Percentiles rank a stretch among this genome's conserved stretches.
These are phyloP conservation scores for Achatina immaculata DNA, from an alignment of 1,140 invertebrate species.

Conservation along the genomic window DNA sequence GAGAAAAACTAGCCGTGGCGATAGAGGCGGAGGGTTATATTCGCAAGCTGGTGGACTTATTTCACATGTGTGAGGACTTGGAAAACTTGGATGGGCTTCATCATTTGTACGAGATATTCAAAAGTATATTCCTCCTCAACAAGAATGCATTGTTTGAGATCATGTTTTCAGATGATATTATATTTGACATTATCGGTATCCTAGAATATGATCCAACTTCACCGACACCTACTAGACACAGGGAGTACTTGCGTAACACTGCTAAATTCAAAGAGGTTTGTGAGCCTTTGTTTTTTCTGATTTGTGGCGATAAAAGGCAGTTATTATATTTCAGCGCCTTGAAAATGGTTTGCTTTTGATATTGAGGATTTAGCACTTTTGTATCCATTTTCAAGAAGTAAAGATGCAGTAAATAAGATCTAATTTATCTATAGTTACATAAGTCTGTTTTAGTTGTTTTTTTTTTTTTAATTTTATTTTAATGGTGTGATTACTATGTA, in stretches of 20 bases:
- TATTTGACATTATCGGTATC: conserved; percentile 98
- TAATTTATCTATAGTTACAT: too few species aligned
- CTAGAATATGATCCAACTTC: conserved; percentile 94
- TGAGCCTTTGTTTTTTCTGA: too few species aligned
- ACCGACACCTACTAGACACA: conserved; percentile 78
- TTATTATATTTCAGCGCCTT: too few species aligned
- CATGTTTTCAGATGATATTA: conserved; percentile 93
- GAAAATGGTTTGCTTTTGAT: too few species aligned
- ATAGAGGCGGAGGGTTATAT: conserved; percentile 96
- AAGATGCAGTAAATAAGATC: too few species aligned
- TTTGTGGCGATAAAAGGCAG: too few species aligned
- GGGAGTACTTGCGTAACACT: conserved; percentile 92
- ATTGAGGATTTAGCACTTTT: too few species aligned
- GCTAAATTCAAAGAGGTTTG: conserved; percentile 80
- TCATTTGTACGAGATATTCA: conserved; percentile 98
- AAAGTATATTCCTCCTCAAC: conserved; percentile 98
- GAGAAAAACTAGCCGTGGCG: conserved; percentile 95
- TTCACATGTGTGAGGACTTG: conserved; percentile 96
- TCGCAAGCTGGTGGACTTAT: conserved; percentile 93
- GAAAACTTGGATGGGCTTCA: conserved; percentile 95
- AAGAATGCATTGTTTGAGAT: conserved; percentile 97
- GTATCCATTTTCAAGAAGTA: too few species aligned
- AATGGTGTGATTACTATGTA: too few species aligned
- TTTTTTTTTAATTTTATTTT: too few species aligned
- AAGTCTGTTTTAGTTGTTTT: too few species aligned